Base-by-base conservation (phyloP, 2,113 vertebrate species). In the Thermophis baileyi region DNA sequence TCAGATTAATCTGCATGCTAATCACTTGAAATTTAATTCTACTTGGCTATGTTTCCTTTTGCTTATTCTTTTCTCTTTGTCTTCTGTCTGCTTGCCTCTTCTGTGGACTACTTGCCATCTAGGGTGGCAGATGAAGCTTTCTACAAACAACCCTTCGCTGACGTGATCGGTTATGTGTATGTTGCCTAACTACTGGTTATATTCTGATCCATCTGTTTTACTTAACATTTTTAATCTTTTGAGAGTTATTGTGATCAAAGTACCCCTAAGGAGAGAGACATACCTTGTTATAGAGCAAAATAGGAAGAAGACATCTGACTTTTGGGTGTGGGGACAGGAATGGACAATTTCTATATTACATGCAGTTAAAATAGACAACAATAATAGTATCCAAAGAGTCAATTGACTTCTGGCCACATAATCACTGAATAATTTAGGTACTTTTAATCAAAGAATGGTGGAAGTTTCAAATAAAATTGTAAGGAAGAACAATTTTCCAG, bases 161-260 rank as follows among this genome's bases (percentile, higher is more conserved):
- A 99, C 95, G 97, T 99, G 98, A 99, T 99, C 98, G 99, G 99
- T 99, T 99, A 99, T 99, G 99, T 99, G 99, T 99, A 99, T 99
- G 99, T 99, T 98, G 98, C 98, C 97, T 98, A 98, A 99, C 98
- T 99, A 98, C 98, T 98, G 98, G 98, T 97, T 98, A 94, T 97
- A 96, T 97, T 96, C 95, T 97, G 92, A 93, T 95, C 95, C 95
- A 87, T 95, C 93, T 85, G 94, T 94, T 95, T 95, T 91, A 93
- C 4, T 94, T 94, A 47, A 55, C 91, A 63, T 69, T 95, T 94
- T 94, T 94, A 96, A 90, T 63, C 89, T 51, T 18, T 87, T 63
- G 54, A 44, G 4, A 46, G 46, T 63, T 30, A 57, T 85, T 90
- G 18, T 57, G 30, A 46, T 25, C 53, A 57, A 69, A 92, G 53